Evolutionary conservation across 2,888 invertebrate genomes (phyloP).

Genomic region (Phyto melanocephala): DNA sequence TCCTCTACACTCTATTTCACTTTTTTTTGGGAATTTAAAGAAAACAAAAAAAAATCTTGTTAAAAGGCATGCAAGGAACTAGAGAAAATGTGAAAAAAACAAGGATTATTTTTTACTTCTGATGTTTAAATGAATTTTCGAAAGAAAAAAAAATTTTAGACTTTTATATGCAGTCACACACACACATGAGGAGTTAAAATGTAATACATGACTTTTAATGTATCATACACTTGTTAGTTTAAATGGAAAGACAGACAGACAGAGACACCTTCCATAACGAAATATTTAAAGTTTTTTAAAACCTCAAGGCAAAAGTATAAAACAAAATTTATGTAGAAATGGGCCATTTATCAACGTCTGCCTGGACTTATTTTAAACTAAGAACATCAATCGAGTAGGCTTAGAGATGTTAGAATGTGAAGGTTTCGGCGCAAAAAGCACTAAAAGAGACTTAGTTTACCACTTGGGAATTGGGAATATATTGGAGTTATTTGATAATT

Average conservation of each 20-base stretch:
- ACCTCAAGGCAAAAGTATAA: neutral
- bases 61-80: neutral
- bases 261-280: too few species aligned
- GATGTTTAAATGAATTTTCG: conserved; percentile 12
- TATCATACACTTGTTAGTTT: conserved; percentile 4
- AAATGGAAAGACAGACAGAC: too few species aligned
- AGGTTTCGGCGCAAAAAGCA: too few species aligned
- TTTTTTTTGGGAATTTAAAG: conserved; percentile 15
- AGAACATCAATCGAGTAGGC: too few species aligned
- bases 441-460: too few species aligned
- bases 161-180: conserved; percentile 1
- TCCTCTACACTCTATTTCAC: neutral
- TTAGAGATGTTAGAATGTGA: too few species aligned
- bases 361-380: too few species aligned
- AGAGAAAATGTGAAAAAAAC: neutral
- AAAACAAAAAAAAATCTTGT: conserved; percentile 4
- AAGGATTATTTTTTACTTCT: conserved; percentile 16
- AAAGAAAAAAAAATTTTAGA: neutral
- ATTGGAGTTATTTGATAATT: too few species aligned
- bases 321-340: neutral
- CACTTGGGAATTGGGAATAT: too few species aligned
- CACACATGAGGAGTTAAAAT: neutral
- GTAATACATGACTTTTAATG: conserved; percentile 42
- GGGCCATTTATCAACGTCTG: too few species aligned
- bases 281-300: too few species aligned